Evolutionary conservation across 2,888 invertebrate genomes (phyloP).

Genomic region (Temnothorax rugatulus): DNA sequence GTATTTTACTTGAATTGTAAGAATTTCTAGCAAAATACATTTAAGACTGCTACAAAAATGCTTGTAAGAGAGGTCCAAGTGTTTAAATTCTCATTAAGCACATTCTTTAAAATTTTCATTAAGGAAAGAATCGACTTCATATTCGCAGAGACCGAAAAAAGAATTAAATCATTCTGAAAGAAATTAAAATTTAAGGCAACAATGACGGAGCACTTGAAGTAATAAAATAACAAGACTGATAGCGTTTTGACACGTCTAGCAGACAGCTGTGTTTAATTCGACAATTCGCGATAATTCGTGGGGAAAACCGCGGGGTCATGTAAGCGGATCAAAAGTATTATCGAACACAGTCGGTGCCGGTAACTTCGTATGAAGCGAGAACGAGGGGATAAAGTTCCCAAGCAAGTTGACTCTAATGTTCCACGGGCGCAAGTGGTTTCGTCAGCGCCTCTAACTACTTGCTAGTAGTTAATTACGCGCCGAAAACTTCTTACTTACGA

Average conservation of each 20-base stretch:
- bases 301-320: not conserved
- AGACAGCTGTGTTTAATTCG: constrained; percentile 20
- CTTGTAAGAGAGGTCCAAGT: not conserved
- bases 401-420: constrained; percentile 70
- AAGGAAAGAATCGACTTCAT: not conserved
- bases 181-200: not conserved
- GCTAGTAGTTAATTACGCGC: constrained; percentile 67
- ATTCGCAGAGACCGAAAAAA: not conserved
- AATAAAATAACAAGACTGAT: not conserved
- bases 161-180: not conserved
- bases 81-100: not conserved
- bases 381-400: constrained; percentile 63
- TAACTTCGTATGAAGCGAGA: constrained; percentile 42
- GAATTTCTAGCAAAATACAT: not conserved
- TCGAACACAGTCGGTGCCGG: constrained; percentile 46
- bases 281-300: constrained; percentile 37
- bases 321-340: constrained; percentile 57
- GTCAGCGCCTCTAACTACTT: constrained; percentile 68
- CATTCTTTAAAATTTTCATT: not conserved
- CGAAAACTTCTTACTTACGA: constrained; percentile 72
- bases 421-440: constrained; percentile 59
- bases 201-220: not conserved
- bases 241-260: not conserved
- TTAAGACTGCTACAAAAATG: not conserved
- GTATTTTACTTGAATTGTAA: not conserved